Percentiles rank a stretch among this genome's conserved stretches.
These are phyloP conservation scores for Eurois occulta DNA, from an alignment of 2,888 invertebrate species.

Conservation along the genomic window DNA sequence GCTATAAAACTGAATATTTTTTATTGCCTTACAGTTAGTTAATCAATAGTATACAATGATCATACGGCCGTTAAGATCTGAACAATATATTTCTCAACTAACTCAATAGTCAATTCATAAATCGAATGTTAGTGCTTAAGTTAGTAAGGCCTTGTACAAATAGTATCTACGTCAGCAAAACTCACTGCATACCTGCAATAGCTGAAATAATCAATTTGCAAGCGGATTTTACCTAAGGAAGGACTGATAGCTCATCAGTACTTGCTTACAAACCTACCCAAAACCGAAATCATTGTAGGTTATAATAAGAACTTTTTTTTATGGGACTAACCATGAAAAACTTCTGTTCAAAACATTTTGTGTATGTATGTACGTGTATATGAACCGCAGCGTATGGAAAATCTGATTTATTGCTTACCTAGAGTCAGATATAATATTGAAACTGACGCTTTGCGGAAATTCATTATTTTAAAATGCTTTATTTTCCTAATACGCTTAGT, in stretches of 20 bases:
- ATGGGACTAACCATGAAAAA: not conserved
- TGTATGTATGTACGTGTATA: too few species aligned
- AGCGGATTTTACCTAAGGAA: not conserved
- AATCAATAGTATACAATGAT: not conserved
- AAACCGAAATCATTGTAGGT: not conserved
- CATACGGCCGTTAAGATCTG: not conserved
- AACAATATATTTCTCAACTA: constrained; percentile 8
- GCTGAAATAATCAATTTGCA: not conserved
- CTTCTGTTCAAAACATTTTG: too few species aligned
- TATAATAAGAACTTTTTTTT: not conserved
- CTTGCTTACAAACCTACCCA: not conserved
- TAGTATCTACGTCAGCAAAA: not conserved
- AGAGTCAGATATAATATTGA: not conserved
- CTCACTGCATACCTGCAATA: not conserved
- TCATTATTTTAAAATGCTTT: too few species aligned
- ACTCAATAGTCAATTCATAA: not conserved
- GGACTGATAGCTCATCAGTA: not conserved
- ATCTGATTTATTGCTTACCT: too few species aligned
- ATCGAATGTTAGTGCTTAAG: not conserved
- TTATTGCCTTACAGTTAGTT: not conserved
- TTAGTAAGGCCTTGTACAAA: constrained; percentile 1
- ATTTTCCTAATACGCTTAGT: too few species aligned
- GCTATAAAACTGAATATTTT: constrained; percentile 27
- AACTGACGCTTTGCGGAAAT: too few species aligned
- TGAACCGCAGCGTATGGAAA: too few species aligned